Conservation (phyloP, 2,797 vertebrate species). For the Chaetodon trifasciatus region DNA sequence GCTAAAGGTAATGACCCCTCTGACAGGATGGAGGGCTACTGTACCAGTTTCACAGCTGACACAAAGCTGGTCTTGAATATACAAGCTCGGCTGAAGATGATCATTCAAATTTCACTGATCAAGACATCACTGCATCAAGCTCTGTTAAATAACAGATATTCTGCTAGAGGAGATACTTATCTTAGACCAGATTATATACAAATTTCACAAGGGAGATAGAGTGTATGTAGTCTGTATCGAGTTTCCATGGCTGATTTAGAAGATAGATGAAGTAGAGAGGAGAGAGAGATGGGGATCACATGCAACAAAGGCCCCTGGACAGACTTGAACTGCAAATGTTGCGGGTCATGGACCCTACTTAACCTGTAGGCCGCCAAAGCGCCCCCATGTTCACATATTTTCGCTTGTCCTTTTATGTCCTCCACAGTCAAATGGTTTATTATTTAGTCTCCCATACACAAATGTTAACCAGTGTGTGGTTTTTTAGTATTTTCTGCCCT, state of each 20-base stretch:
- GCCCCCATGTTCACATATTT: conserved; percentile 6
- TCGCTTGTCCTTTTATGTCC: neutral
- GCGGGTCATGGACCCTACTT: neutral
- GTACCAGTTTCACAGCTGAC: conserved; percentile 15
- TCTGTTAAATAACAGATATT: neutral
- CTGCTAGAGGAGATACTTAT: too few relatives aligned
- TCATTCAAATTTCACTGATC: neutral
- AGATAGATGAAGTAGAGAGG: neutral
- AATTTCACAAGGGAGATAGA: too few relatives aligned
- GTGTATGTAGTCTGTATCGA: too few relatives aligned
- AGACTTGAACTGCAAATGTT: neutral
- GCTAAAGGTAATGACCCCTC: neutral
- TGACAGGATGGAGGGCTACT: neutral
- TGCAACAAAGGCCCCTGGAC: neutral
- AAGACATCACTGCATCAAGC: neutral
- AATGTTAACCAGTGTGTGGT: neutral
- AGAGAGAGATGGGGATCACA: neutral
- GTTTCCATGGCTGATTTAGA: neutral
- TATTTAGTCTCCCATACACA: conserved; percentile 14
- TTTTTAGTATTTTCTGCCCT: conserved; percentile 15
- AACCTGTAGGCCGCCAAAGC: neutral
- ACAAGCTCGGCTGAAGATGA: neutral
- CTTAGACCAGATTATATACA: too few relatives aligned
- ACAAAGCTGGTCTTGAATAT: neutral
- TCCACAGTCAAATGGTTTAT: conserved; percentile 13